Base-by-base conservation (phyloP, 2,797 vertebrate genomes). In the Phylloscopus collybita region DNA sequence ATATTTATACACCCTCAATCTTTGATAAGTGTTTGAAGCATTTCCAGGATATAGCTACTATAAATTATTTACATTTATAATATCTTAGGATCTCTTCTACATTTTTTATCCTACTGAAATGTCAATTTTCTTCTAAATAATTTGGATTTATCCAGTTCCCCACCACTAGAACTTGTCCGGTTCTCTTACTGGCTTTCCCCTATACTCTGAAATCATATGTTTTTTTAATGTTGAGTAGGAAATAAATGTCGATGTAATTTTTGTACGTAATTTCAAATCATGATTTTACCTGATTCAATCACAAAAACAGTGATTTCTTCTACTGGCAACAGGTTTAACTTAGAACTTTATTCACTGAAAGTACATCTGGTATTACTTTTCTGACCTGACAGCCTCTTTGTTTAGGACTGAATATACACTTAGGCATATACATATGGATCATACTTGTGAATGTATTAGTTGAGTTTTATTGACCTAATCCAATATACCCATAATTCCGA, bases 401-500 rank as follows among this genome's bases (percentile, higher is more conserved):
- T 65, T 82, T 75, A 49, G 36, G 6, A 40, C 4, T 72, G 40
- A 67, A 64, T 69, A 26, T 21, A 45, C 11, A 47, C 5, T 64
- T 71, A n/a, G 18, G 13, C 34, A 26, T 25, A 60, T 45, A 34
- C 10, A 22, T 22, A 44, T 7, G 11, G 20, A 64, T 85, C 16
- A 13, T 18, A 32, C 7, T 51, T 71, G 10, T 59, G 69, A 80
- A 18, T 29, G 14, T 21, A n/a, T n/a, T n/a, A n/a, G n/a, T n/a
- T n/a, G 19, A 85, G 40, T 90, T 85, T 79, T 51, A 18, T 25
- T 90, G 23, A 84, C 21, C 29, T 71, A 71, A 84, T 42, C 5
- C 16, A 67, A 19, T 36, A 62, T 21, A 66, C 5, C 2, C 1
- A 0, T 54, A 50, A 40, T 49, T 73, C 9, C 0, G 3, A 19